Evolutionary conservation across 2,888 invertebrate species (phyloP).

Genomic region (Anoplius nigerrimus): DNA sequence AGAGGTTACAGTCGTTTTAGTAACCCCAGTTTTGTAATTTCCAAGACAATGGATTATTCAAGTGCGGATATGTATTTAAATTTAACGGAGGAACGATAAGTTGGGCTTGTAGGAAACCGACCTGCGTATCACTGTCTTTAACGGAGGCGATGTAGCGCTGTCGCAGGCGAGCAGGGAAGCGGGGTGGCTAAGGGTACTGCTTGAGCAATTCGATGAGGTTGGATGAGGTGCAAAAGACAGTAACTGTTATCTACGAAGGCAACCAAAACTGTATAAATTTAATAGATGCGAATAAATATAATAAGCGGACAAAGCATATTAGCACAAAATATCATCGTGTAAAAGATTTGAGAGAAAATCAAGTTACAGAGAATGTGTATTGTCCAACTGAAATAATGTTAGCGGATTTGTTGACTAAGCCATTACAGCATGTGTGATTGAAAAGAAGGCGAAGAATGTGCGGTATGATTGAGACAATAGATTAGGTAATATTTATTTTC

Average conservation of each 20-base stretch:
- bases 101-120: constrained; percentile 37
- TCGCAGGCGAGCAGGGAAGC: constrained; percentile 34
- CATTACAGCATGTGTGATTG: not conserved
- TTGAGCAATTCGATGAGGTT: not conserved
- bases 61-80: constrained; percentile 7
- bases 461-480: too few relatives aligned
- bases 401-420: not conserved
- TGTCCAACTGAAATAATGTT: not conserved
- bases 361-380: not conserved
- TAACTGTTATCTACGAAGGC: constrained; percentile 2
- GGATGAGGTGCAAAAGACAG: not conserved
- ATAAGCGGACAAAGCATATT: constrained; percentile 2
- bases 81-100: constrained; percentile 13
- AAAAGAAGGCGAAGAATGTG: not conserved
- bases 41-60: too few relatives aligned
- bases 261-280: constrained; percentile 8
- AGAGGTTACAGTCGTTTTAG: too few relatives aligned
- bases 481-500: too few relatives aligned
- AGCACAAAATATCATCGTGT: not conserved
- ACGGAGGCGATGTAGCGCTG: constrained; percentile 30
- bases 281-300: not conserved
- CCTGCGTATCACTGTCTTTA: constrained; percentile 23
- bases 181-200: not conserved
- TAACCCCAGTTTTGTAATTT: too few relatives aligned
- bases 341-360: not conserved